phyloP scores from a whole-genome alignment of 2,888 invertebrate genomes.

The Microplitis manilae region DNA sequence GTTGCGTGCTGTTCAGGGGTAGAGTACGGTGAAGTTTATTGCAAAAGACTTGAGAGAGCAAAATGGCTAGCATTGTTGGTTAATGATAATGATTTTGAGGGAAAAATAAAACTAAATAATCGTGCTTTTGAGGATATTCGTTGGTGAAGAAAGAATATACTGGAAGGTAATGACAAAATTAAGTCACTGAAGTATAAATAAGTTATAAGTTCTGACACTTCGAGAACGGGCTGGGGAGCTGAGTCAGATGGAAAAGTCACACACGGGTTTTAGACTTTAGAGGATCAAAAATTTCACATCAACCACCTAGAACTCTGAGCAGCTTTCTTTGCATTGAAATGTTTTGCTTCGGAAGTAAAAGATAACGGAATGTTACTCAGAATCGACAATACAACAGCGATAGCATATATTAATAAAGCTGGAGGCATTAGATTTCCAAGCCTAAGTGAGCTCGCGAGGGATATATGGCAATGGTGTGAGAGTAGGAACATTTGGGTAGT shows the following conservation, averaged over 20 bases:
- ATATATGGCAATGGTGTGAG: constrained; percentile 51
- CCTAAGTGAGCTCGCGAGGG: constrained; percentile 39
- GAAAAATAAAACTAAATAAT: constrained; percentile 18
- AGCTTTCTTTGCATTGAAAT: constrained; percentile 38
- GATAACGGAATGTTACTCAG: constrained; percentile 41
- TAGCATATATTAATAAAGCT: constrained; percentile 46
- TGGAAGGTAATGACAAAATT: constrained; percentile 10
- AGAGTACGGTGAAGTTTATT: background rate
- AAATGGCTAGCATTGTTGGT: constrained; percentile 31
- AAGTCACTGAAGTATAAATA: constrained; percentile 11
- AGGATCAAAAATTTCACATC: constrained; percentile 38
- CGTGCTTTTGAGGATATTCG: constrained; percentile 4
- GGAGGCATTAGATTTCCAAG: constrained; percentile 40
- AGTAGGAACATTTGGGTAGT: constrained; percentile 43
- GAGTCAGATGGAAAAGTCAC: constrained; percentile 18
- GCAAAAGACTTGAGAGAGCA: constrained; percentile 20
- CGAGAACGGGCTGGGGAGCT: constrained; percentile 41
- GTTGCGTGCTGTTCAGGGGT: background rate
- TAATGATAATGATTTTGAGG: constrained; percentile 35
- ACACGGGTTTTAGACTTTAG: constrained; percentile 28
- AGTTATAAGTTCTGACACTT: constrained; percentile 41
- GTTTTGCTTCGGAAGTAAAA: constrained; percentile 32
- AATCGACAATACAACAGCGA: constrained; percentile 47
- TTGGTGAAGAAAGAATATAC: constrained; percentile 32
- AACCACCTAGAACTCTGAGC: constrained; percentile 47